phyloP scores from a whole-genome alignment of 37 sponge, comb jelly and placozoan species.

The Geodia barretti region DNA sequence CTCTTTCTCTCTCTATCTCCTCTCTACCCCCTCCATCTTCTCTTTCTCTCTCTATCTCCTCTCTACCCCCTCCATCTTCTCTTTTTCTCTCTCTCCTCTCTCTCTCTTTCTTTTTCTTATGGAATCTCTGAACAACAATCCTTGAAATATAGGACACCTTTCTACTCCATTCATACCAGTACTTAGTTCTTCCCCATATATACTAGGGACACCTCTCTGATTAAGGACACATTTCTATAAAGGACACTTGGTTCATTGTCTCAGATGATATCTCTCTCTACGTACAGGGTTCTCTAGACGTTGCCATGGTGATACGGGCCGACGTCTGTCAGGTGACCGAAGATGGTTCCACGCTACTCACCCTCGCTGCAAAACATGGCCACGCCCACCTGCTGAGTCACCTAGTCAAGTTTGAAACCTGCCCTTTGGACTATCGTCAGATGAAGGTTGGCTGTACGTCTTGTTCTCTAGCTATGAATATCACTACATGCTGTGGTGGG shows the following conservation, averaged over 20 bases:
- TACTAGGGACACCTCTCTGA: not conserved
- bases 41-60: too few relatives aligned
- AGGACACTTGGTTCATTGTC: too few relatives aligned
- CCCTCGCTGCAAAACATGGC: slow-evolving; percentile 49
- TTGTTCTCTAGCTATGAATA: not conserved
- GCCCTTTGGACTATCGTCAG: slow-evolving; percentile 49
- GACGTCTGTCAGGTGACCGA: slow-evolving; percentile 48
- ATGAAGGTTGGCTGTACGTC: slow-evolving; percentile 38
- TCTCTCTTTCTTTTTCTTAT: too few relatives aligned
- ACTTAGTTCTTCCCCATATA: not conserved
- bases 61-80: too few relatives aligned
- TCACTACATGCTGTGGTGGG: not conserved
- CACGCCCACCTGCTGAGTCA: slow-evolving; percentile 25
- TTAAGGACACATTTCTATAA: too few relatives aligned
- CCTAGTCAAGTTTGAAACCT: slow-evolving; percentile 30
- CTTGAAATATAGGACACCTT: too few relatives aligned
- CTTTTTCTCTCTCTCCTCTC: too few relatives aligned
- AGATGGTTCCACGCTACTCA: slow-evolving; percentile 64
- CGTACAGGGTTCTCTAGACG: slow-evolving; percentile 32
- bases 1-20: not conserved
- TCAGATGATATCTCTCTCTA: not conserved
- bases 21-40: too few relatives aligned
- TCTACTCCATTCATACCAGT: too few relatives aligned
- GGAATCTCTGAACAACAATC: too few relatives aligned
- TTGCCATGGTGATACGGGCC: slow-evolving; percentile 27